A percentile compares a stretch with the other conserved stretches of the same genome.
Conservation (phyloP, 2,797 vertebrate genomes). For the Tinamus major region DNA sequence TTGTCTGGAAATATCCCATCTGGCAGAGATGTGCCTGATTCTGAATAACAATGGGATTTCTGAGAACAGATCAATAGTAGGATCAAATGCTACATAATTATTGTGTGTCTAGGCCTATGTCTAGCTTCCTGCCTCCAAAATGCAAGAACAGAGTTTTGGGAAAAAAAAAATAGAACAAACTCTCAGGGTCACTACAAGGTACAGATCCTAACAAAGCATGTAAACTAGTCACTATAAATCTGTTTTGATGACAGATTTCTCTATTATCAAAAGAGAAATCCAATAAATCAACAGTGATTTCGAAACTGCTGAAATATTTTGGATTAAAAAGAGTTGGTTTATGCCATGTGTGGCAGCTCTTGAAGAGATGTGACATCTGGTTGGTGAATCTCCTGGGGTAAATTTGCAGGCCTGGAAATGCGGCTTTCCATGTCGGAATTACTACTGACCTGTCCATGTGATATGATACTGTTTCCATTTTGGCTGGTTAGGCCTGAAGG, state of each 20-base stretch:
- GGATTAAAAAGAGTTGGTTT: background rate
- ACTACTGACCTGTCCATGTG: background rate
- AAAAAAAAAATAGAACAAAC: background rate
- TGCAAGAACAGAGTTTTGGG: background rate
- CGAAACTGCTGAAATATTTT: constrained; percentile 26
- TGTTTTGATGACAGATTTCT: background rate
- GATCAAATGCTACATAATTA: constrained; percentile 22
- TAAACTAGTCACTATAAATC: background rate
- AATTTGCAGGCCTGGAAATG: constrained; percentile 12
- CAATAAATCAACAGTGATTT: constrained; percentile 23
- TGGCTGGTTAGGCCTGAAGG: background rate
- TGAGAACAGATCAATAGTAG: constrained; percentile 22
- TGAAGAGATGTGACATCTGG: constrained; percentile 20
- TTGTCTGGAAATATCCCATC: constrained; percentile 27
- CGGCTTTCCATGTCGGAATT: constrained; percentile 35
- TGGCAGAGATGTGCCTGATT: constrained; percentile 17
- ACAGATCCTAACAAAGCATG: background rate
- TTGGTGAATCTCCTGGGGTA: background rate
- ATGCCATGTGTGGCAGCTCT: background rate
- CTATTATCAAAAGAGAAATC: background rate
- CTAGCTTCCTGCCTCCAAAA: background rate
- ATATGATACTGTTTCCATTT: constrained; percentile 4
- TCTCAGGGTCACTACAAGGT: background rate
- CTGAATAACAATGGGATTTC: constrained; percentile 32
- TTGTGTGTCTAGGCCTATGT: background rate